Evolutionary conservation across 2,797 vertebrate genomes (phyloP), one percentile per base, ranked within the genome.

Genomic region (Eidolon dupreanum): DNA sequence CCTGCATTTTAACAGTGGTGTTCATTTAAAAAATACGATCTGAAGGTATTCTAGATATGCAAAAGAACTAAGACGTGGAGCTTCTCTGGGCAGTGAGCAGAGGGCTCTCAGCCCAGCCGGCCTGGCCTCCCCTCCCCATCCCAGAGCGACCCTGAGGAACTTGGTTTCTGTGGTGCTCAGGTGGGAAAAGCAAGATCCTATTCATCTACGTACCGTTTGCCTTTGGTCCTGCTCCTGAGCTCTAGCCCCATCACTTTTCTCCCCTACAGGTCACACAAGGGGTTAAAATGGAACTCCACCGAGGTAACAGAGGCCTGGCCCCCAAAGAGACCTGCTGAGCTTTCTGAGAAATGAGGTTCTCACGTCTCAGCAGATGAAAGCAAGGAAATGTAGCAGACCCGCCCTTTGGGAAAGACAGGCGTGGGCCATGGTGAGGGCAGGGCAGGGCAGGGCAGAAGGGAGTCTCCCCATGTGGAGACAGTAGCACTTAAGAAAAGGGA

Each of bases 101-200:
- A 8, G 6, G 31, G 26, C 26, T 24, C 1, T 43, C 9, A 0
- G 51, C 16, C 22, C 43, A n/a, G 20, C 6, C 20, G 12, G 57
- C 51, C 36, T 0, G 1, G 36, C 22, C 22, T 24, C 5, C 33
- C 15, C 2, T 20, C 3, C 0, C 3, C 5, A 1, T 33, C 17
- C 49, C 31, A 1, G 13, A 1, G 28, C 15, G 10, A 16, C 26
- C 22, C 16, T 0, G 1, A 41, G 51, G 49, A 63, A 4, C 28
- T 77, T 3, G 26, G 59, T 79, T 84, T 88, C 66, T 88, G 51
- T 11, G 57, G 55, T 1, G 5, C 28, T 41, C 61, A 2, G 10
- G 33, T 13, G 20, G 85, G 24, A 38, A 51, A 28, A 19, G 41
- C 19, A 7, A 2, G 1, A 24, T 22, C 59, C 33, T 33, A 3